These are phyloP conservation scores for Lepilemur septentrionalis DNA, from an alignment of 2,797 vertebrate species.

Conservation along the genomic window DNA sequence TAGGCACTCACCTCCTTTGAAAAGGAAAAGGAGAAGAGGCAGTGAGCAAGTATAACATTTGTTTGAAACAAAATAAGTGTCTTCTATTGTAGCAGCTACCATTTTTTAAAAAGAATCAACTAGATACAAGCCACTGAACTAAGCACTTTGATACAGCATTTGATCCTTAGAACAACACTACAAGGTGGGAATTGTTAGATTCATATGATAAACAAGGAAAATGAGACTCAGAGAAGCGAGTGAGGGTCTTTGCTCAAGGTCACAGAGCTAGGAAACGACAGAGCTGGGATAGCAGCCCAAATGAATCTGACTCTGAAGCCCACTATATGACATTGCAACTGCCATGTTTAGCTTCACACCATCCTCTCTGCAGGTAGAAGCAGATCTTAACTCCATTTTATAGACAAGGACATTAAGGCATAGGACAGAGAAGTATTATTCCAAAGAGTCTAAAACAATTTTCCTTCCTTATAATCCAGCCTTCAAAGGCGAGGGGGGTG, in stretches of 20 bases:
- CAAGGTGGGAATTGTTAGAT: not conserved
- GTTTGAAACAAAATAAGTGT: not conserved
- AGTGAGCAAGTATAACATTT: not conserved
- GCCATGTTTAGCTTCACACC: not conserved
- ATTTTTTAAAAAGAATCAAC: not conserved
- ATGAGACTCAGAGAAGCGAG: not conserved
- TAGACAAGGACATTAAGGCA: not conserved
- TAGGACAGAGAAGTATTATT: conserved; percentile 1
- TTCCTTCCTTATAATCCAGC: not conserved
- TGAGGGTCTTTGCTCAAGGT: not conserved
- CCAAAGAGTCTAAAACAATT: not conserved
- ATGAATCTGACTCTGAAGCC: not conserved
- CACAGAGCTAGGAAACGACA: conserved; percentile 17
- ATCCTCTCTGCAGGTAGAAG: not conserved
- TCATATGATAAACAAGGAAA: not conserved
- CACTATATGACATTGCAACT: not conserved
- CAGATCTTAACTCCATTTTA: conserved; percentile 13
- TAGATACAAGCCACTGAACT: not conserved
- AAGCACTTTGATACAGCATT: not conserved
- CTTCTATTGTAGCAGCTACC: not conserved
- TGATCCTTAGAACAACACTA: not conserved
- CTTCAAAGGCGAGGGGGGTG: not conserved
- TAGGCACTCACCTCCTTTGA: not conserved
- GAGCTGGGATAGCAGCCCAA: not conserved
- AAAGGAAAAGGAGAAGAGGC: not conserved